Percentiles rank a stretch among this genome's conserved stretches.
phyloP scores from a whole-genome alignment of 2,888 invertebrate genomes.

The Miltochrista miniata region DNA sequence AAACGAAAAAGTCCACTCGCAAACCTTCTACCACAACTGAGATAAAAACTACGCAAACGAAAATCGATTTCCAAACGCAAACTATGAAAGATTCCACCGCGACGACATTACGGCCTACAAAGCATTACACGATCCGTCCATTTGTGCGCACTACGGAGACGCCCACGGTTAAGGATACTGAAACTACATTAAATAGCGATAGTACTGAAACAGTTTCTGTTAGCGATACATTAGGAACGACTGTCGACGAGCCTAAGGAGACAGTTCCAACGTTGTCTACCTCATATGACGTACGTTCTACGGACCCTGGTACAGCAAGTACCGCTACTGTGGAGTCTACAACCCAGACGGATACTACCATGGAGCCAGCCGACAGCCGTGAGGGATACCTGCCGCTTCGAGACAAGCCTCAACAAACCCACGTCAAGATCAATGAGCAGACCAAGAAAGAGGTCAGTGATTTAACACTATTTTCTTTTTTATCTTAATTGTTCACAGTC shows the following conservation, averaged over 20 bases:
- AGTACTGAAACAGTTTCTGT: slow-evolving; percentile 78
- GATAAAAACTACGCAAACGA: slow-evolving; percentile 64
- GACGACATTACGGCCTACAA: slow-evolving; percentile 68
- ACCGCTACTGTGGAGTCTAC: slow-evolving; percentile 64
- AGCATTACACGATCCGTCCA: slow-evolving; percentile 81
- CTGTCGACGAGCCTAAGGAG: slow-evolving; percentile 60
- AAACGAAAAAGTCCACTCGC: slow-evolving; percentile 68
- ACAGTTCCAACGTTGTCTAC: slow-evolving; percentile 64
- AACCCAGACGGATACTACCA: slow-evolving; percentile 63
- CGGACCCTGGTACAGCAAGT: slow-evolving; percentile 65
- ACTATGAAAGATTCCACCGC: slow-evolving; percentile 59
- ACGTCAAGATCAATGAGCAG: slow-evolving; percentile 81
- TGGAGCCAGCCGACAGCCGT: slow-evolving; percentile 75
- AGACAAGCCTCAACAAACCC: slow-evolving; percentile 76
- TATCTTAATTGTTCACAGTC: slow-evolving; percentile 70
- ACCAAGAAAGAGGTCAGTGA: slow-evolving; percentile 83
- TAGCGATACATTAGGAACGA: slow-evolving; percentile 63
- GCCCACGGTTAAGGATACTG: slow-evolving; percentile 71
- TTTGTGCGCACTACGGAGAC: slow-evolving; percentile 69
- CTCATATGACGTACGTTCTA: slow-evolving; percentile 59
- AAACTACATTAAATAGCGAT: slow-evolving; percentile 75
- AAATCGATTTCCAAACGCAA: slow-evolving; percentile 53
- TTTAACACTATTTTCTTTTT: slow-evolving; percentile 61
- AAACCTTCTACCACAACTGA: slow-evolving; percentile 67
- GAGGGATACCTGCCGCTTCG: slow-evolving; percentile 78